Conservation (phyloP, 2,888 invertebrate species). For the Acrobeloides nanus region DNA sequence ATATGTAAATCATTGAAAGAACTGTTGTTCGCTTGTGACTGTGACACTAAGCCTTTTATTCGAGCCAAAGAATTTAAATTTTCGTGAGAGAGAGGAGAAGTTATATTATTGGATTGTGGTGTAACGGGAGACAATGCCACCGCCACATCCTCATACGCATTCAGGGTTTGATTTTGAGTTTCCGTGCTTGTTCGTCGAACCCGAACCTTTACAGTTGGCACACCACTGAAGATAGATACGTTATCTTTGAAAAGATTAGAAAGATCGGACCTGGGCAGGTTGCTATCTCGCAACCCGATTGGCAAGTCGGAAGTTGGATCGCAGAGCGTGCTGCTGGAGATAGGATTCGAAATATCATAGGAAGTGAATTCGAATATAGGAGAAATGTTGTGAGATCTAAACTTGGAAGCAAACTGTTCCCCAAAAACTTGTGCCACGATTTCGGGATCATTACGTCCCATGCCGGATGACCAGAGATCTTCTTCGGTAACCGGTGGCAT, state of each 20-base stretch:
- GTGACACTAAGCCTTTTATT: no score
- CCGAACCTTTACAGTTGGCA: constrained; percentile 26
- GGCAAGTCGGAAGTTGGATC: constrained; percentile 9
- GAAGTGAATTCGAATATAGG: neutral
- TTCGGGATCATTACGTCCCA: constrained; percentile 27
- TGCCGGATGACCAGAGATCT: constrained; percentile 17
- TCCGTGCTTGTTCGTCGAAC: constrained; percentile 10
- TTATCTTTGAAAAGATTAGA: no score
- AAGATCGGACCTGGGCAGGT: constrained; percentile 15
- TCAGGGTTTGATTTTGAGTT: neutral
- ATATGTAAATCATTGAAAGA: no score
- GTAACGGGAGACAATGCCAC: constrained; percentile 23
- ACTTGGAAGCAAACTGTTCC: constrained; percentile 31
- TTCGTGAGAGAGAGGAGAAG: no score
- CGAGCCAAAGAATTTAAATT: no score
- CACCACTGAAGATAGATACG: no score
- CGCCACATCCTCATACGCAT: constrained; percentile 13
- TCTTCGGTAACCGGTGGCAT: constrained; percentile 34
- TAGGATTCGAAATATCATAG: neutral
- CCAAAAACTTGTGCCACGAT: constrained; percentile 32
- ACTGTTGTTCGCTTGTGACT: no score
- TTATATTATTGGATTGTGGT: constrained; percentile 12
- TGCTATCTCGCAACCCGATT: constrained; percentile 18
- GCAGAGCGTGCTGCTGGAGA: neutral
- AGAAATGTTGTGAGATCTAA: constrained; percentile 10